A percentile compares a stretch with the other conserved stretches of the same genome.
phyloP scores from a whole-genome alignment of 2,888 invertebrate genomes.

The Agrochola circellaris region DNA sequence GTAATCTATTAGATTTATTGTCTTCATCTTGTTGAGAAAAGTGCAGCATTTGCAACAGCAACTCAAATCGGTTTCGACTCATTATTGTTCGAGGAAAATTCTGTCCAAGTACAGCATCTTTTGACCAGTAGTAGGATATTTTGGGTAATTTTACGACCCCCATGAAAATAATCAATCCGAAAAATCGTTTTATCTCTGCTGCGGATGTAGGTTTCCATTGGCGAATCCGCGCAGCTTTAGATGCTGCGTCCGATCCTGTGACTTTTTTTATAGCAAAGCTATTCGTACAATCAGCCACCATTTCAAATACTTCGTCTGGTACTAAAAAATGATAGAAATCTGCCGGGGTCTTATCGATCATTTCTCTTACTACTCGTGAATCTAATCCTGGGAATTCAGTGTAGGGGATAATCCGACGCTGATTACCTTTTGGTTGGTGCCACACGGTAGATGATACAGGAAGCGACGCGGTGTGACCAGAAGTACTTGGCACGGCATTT shows the following conservation, averaged over 20 bases:
- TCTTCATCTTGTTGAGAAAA: conserved; percentile 19
- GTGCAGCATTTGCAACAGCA: conserved; percentile 30
- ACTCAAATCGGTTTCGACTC: conserved; percentile 43
- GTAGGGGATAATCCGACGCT: conserved; percentile 43
- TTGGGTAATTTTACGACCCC: conserved; percentile 68
- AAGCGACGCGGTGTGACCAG: conserved; percentile 17
- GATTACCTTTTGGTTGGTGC: conserved; percentile 44
- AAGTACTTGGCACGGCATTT: conserved; percentile 26
- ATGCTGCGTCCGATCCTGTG: too few relatives aligned
- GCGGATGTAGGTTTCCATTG: conserved; percentile 47
- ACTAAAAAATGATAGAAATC: too few relatives aligned
- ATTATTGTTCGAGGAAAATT: conserved; percentile 65
- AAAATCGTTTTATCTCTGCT: conserved; percentile 67
- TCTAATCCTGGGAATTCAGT: conserved; percentile 41
- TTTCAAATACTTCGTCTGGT: conserved; percentile 21
- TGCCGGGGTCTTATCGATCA: conserved; percentile 13
- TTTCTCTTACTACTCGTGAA: conserved; percentile 34
- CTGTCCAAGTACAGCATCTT: conserved; percentile 61
- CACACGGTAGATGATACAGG: conserved; percentile 20
- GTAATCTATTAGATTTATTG: conserved; percentile 8
- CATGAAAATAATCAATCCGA: conserved; percentile 70
- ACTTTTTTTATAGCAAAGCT: conserved; percentile 4
- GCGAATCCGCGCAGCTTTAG: too few relatives aligned
- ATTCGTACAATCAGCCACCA: conserved; percentile 26
- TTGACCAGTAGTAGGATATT: conserved; percentile 69